Evolutionary conservation across 1,140 invertebrate genomes (phyloP), one percentile per base, ranked within the genome.

Genomic region (Papilio xuthus): DNA sequence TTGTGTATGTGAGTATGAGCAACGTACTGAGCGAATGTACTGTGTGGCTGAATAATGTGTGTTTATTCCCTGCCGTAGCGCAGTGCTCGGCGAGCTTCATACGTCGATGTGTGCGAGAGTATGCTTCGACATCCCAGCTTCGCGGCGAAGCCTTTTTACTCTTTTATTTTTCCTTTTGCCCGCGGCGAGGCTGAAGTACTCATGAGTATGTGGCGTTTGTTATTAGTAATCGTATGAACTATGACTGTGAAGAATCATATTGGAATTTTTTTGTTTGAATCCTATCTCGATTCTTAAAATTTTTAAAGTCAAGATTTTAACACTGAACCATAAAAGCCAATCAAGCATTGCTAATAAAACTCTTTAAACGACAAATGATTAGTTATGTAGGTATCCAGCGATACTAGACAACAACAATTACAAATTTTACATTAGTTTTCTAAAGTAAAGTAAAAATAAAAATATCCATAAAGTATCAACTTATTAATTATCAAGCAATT

Each of bases 101-200:
- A 77, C 82, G 79, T 86, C 78, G 76, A 81, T 90, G 89, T 92
- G 88, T 89, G 89, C 83, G 84, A 84, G 79, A 71, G 84, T 89
- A 90, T 88, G 89, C 89, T 85, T 85, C 78, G 84, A 86, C 81
- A 82, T 78, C 83, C 77, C 85, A 84, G 85, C 89, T 83, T 88
- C 85, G 89, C 88, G 82, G 88, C 87, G 82, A 82, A 91, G 90
- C 89, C 91, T 92, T 93, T 92, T 85, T 92, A 85, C 85, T 92
- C 85, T 91, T 92, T 93, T 93, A 89, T 93, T 93, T 93, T 93
- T 92, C 87, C 88, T 91, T 82, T 84, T 84, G 80, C 77, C 78
- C 82, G 83, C 82, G 84, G 80, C 80, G 84, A 84, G 81, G 83
- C 83, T 86, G 83, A 84, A 85, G 79, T 81, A 81, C 71, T 83